Percentiles rank a stretch among this genome's conserved stretches.
phyloP scores from a whole-genome alignment of 2,113 vertebrate genomes.

The Leucosticte australis region DNA sequence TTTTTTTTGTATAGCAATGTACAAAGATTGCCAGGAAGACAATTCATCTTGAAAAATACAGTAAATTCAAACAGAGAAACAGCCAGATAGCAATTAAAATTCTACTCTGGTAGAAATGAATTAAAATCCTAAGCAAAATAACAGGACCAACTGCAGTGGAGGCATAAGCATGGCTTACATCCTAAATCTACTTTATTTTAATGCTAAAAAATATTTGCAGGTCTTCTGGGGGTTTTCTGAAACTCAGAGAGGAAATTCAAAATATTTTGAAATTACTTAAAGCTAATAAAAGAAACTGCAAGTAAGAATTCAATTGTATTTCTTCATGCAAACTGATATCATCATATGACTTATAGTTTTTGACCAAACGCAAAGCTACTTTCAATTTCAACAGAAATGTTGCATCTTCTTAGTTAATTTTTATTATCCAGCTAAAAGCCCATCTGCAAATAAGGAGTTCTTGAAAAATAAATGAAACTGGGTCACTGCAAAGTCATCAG shows the following conservation, averaged over 20 bases:
- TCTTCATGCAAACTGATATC: background rate
- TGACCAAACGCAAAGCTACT: background rate
- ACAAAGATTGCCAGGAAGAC: background rate
- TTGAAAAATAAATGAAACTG: slow-evolving; percentile 14
- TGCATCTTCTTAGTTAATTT: background rate
- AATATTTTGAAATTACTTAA: background rate
- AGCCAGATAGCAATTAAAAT: background rate
- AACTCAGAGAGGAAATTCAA: background rate
- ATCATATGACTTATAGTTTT: background rate
- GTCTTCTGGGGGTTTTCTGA: background rate
- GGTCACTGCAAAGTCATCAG: background rate
- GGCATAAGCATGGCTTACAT: background rate
- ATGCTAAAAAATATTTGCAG: background rate
- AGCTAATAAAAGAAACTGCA: background rate
- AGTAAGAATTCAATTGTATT: background rate
- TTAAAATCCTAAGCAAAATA: background rate
- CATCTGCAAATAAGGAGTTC: background rate
- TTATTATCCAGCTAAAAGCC: background rate
- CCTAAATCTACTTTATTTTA: background rate
- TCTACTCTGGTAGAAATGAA: background rate
- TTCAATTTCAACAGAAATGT: background rate
- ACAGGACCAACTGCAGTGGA: background rate
- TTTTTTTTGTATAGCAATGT: background rate
- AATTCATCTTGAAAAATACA: background rate
- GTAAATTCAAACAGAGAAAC: background rate